These are phyloP conservation scores for Thalassoma bifasciatum DNA, from an alignment of 2,113 vertebrate species.

Conservation along the genomic window DNA sequence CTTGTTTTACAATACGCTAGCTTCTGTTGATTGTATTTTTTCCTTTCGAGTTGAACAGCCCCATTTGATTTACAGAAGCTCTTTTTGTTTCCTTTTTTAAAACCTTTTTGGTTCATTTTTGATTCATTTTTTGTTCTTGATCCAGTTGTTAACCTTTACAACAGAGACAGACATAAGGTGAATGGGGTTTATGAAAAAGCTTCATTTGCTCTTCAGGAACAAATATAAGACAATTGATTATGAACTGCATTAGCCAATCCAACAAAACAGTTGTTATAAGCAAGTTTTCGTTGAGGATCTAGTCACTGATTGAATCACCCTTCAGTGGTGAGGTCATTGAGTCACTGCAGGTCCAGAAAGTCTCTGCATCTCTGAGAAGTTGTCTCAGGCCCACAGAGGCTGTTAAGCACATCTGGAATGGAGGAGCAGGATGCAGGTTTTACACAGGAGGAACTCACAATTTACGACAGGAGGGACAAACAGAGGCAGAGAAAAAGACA, in stretches of 20 bases:
- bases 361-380: constrained; percentile 3
- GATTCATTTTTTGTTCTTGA: no score
- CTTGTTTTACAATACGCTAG: no score
- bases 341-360: constrained; percentile 7
- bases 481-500: constrained; percentile 22
- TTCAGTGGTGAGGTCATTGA: constrained; percentile 27
- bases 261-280: not conserved
- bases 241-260: not conserved
- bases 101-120: no score
- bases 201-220: no score
- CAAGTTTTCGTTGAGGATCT: not conserved
- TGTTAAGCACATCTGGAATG: constrained; percentile 71
- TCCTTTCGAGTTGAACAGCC: no score
- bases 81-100: no score
- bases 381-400: constrained; percentile 55
- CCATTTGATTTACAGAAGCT: no score
- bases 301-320: constrained; percentile 7
- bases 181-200: no score
- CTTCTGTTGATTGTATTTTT: no score
- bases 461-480: constrained; percentile 68
- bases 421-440: constrained; percentile 52
- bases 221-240: no score
- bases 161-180: no score
- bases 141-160: no score
- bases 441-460: constrained; percentile 46